Percentiles rank a stretch among this genome's conserved stretches.
phyloP scores from a whole-genome alignment of 1,140 invertebrate species.

The Drosophila setifemur region DNA sequence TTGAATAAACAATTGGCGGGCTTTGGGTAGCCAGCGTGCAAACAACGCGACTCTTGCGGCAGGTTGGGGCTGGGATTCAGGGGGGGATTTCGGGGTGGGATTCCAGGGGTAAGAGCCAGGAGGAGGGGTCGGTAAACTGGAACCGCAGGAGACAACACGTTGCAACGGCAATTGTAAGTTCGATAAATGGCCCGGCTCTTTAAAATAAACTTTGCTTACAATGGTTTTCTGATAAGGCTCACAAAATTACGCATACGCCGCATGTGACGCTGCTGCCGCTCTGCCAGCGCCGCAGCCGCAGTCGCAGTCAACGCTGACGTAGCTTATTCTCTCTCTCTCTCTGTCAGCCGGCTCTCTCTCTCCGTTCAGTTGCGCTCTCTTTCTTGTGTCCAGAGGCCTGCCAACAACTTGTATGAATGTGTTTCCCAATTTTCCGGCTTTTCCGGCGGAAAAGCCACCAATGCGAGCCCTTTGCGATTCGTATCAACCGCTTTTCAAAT shows the following conservation, averaged over 20 bases:
- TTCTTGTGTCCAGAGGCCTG: not conserved
- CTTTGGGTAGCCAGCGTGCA: conserved; percentile 55
- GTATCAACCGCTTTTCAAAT: conserved; percentile 71
- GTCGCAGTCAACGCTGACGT: conserved; percentile 9
- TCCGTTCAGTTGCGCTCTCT: not conserved
- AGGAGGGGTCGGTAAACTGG: not conserved
- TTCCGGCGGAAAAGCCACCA: not conserved
- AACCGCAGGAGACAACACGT: conserved; percentile 32
- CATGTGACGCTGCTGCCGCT: conserved; percentile 29
- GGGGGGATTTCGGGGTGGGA: not conserved
- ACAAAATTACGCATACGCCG: conserved; percentile 70
- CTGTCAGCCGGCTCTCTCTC: not conserved
- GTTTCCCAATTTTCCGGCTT: conserved; percentile 62
- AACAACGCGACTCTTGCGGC: conserved; percentile 35
- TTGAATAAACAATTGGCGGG: conserved; percentile 73
- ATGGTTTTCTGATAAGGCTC: conserved; percentile 62
- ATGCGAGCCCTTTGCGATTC: conserved; percentile 42
- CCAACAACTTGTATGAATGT: conserved; percentile 79
- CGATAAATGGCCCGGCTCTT: conserved; percentile 52
- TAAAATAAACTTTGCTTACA: conserved; percentile 64
- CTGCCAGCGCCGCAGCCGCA: conserved; percentile 13
- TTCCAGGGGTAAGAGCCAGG: not conserved
- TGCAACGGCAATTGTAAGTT: conserved; percentile 30
- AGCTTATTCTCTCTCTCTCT: not conserved
- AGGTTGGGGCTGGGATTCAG: not conserved